Percentiles rank a stretch among this genome's conserved stretches.
Evolutionary conservation across 2,113 vertebrate species (phyloP).

Genomic region (Geococcyx californianus): DNA sequence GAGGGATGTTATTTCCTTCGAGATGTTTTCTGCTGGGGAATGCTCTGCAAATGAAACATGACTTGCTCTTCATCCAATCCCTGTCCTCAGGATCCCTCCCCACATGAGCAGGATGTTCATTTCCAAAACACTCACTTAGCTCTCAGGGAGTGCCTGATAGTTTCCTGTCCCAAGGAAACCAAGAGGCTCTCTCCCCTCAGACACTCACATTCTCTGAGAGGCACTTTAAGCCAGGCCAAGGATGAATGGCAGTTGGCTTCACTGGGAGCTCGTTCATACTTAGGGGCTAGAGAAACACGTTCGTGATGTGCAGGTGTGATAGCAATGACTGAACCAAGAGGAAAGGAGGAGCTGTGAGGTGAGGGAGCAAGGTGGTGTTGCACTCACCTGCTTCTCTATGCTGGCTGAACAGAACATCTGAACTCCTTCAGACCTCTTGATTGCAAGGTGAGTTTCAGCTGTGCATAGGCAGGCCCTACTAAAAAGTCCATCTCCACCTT

Average conservation of each 20-base stretch:
- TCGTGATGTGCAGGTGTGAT: neutral
- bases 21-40: neutral
- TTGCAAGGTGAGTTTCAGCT: neutral
- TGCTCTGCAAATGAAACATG: neutral
- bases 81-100: neutral
- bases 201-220: neutral
- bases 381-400: neutral
- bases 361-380: too few species aligned
- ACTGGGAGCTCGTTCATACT: neutral
- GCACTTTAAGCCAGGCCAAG: neutral
- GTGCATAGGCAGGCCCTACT: neutral
- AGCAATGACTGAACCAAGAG: neutral
- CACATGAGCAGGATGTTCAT: neutral
- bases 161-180: neutral
- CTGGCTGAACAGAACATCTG: neutral
- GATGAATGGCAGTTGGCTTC: accelerated
- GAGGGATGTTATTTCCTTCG: neutral
- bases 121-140: neutral
- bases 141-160: neutral
- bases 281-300: neutral
- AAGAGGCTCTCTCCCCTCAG: neutral
- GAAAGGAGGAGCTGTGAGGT: neutral
- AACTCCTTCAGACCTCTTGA: neutral
- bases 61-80: neutral
- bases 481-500: too few species aligned